Base-by-base conservation (phyloP, 2,113 vertebrate species). In the Osmerus eperlanus region DNA sequence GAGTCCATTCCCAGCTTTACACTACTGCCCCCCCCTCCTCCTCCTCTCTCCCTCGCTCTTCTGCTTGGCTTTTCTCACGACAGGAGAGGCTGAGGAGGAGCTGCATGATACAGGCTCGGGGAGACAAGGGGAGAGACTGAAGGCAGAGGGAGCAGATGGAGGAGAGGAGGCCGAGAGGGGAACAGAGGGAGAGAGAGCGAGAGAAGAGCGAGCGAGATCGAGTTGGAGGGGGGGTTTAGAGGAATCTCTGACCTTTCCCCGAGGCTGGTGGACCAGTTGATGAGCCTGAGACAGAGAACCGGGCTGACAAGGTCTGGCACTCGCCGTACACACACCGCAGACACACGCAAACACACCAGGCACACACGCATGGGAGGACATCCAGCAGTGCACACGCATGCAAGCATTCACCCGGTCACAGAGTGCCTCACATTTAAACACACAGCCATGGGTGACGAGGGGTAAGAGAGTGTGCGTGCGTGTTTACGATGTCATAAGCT, bases 161-260 rank as follows among this genome's bases (percentile, higher is more conserved):
- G 32, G 73, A 65, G 36, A 23, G 18, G 62, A 71, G 15, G 68
- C 15, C 13, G 32, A 19, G 28, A 69, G 28, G 55, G 25, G 19
- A 1, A 28, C 13, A 14, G 28, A 2, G 7, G 60, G 15, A 18
- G 15, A 12, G 18, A 63, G 67, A 65, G 15, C 11, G 59, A 29
- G 64, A 19, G 19, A 73, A 23, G 28, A 55, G 68, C 6, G 11
- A 29, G 3, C 3, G 18, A 3, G 7, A 11, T 23, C 54, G 21
- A 59, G 64, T 71, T 64, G 54, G 47, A 58, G 69, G 71, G 70
- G 73, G 65, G 72, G 75, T 56, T 71, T 21, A 62, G 12, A 65
- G 68, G 78, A 83, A 72, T 70, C 72, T 15, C 51, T 86, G 87
- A 90, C 87, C 90, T 90, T 87, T 85, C 71, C 84, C 77, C 81